Conservation (phyloP, 2,113 vertebrate genomes). For the Phoxinus phoxinus region DNA sequence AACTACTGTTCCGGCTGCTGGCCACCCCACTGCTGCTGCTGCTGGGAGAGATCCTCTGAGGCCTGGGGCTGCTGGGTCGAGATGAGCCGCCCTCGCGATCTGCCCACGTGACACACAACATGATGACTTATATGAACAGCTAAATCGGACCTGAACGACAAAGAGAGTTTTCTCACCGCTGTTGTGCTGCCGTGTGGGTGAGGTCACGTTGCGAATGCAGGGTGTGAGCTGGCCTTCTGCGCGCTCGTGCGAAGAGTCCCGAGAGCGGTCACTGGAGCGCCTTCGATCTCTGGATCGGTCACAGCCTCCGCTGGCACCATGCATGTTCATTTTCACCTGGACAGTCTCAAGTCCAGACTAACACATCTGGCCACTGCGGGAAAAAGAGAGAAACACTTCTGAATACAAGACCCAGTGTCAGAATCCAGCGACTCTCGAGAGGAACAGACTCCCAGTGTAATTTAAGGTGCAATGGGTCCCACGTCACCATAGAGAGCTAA, state of each 20-base stretch:
- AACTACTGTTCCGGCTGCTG: conserved; percentile 92
- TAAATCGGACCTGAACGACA: neutral
- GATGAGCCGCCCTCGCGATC: conserved; percentile 91
- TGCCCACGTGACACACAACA: conserved; percentile 61
- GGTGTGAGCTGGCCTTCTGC: conserved; percentile 95
- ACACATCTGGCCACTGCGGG: conserved; percentile 78
- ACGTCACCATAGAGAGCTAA: neutral
- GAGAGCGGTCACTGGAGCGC: conserved; percentile 94
- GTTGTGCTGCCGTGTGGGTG: conserved; percentile 93
- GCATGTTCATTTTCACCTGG: conserved; percentile 91
- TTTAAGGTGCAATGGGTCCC: neutral
- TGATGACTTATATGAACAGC: neutral
- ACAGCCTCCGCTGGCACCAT: conserved; percentile 88
- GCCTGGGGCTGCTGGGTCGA: conserved; percentile 91
- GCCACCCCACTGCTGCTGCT: conserved; percentile 80
- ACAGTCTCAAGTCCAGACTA: conserved; percentile 80
- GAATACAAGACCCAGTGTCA: neutral
- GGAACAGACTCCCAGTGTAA: neutral
- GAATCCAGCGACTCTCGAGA: neutral
- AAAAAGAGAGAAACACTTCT: conserved; percentile 38
- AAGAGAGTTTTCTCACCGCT: conserved; percentile 73
- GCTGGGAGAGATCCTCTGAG: conserved; percentile 88
- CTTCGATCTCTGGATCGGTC: conserved; percentile 94
- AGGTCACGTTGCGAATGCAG: conserved; percentile 97
- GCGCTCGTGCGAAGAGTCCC: conserved; percentile 96